These are phyloP conservation scores for Pinctada fucata DNA, from an alignment of 2,888 invertebrate species.

Conservation along the genomic window DNA sequence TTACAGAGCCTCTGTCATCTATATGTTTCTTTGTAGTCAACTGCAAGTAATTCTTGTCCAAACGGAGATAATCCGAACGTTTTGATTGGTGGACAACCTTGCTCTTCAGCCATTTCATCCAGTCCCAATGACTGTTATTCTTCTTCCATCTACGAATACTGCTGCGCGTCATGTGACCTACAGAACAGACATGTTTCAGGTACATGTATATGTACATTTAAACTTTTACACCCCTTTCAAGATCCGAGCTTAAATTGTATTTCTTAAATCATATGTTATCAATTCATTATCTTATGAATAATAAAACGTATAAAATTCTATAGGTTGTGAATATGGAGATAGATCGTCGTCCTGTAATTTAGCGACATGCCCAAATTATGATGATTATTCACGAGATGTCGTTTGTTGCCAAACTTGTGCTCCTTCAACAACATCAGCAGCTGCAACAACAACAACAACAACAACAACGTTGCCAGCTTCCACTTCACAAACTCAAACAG, in stretches of 20 bases:
- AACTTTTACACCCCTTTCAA: background rate
- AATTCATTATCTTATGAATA: too few species aligned
- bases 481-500: background rate
- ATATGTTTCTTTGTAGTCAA: too few species aligned
- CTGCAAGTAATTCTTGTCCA: background rate
- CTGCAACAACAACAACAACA: background rate
- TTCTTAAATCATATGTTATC: too few species aligned
- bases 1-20: too few species aligned
- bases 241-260: too few species aligned
- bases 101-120: background rate
- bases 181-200: constrained; percentile 1
- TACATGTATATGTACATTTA: too few species aligned
- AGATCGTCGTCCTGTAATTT: constrained; percentile 4
- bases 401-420: constrained; percentile 8
- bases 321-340: constrained; percentile 19
- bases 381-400: background rate
- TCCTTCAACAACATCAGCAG: background rate
- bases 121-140: background rate
- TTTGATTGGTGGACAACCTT: constrained; percentile 3
- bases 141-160: constrained; percentile 7
- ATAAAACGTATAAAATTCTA: too few species aligned
- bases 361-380: constrained; percentile 1
- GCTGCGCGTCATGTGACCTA: constrained; percentile 1
- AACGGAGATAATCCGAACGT: background rate
- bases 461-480: background rate